A percentile compares a stretch with the other conserved stretches of the same genome.
These are phyloP conservation scores for Psammodynastes pulverulentus DNA, from an alignment of 2,113 vertebrate species.

Conservation along the genomic window DNA sequence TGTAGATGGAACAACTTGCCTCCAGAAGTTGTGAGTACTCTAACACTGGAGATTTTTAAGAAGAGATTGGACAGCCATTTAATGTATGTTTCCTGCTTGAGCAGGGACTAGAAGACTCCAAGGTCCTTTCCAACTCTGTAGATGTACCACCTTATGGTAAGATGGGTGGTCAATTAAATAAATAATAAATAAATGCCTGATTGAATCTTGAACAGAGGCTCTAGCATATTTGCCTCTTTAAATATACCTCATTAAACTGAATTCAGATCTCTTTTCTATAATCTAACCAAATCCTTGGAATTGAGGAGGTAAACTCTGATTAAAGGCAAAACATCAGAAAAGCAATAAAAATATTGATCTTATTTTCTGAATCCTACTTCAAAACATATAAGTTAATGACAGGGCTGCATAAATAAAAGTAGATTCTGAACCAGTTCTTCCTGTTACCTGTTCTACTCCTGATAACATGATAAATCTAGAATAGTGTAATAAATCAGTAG, in stretches of 20 bases:
- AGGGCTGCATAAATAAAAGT: conserved; percentile 47
- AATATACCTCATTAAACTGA: conserved; percentile 42
- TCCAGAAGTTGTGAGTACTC: too few species aligned
- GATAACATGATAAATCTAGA: conserved; percentile 38
- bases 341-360: conserved; percentile 62
- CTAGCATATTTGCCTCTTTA: not conserved
- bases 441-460: conserved; percentile 33
- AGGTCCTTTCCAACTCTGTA: too few species aligned
- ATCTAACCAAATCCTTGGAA: conserved; percentile 39
- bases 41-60: too few species aligned
- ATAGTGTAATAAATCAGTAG: not conserved
- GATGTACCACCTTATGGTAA: too few species aligned
- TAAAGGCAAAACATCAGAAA: conserved; percentile 52
- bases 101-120: too few species aligned
- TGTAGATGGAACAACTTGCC: too few species aligned
- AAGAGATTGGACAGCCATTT: too few species aligned
- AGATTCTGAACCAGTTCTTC: conserved; percentile 32
- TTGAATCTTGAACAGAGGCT: not conserved
- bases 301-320: conserved; percentile 20
- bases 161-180: too few species aligned
- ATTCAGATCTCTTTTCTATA: not conserved
- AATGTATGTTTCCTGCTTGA: too few species aligned
- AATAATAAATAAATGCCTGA: not conserved
- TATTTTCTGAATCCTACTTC: conserved; percentile 29
- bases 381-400: conserved; percentile 42